Evolutionary conservation across 2,888 invertebrate species (phyloP), one percentile per base, ranked within the genome.

Genomic region (Danaus chrysippus): DNA sequence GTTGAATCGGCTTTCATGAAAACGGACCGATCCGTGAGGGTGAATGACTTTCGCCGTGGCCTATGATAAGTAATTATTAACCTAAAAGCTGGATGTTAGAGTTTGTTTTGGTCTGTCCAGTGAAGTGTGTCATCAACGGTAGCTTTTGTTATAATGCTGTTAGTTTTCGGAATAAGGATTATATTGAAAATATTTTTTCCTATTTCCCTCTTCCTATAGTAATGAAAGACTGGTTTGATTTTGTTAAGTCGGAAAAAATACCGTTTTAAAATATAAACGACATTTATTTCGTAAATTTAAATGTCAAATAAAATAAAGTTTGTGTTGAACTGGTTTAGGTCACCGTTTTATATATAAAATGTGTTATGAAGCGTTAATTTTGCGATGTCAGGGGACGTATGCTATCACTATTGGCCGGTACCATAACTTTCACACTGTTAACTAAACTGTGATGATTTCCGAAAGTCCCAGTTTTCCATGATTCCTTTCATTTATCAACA

Each of bases 91-190:
- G 9, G 13, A 3, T 2, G 15, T 15, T 62, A 62, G 19, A 42
- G 62, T 43, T 23, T 5, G 42, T 15, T 58, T 56, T 61, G 3
- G 44, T 61, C 3, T 42, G 53, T n/a, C 10, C 6, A 10, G 11
- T 2, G 11, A 19, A 42, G 10, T n/a, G 34, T 44, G 55, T 42
- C 58, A 61, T n/a, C 58, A 56, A 59, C 46, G 42, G 41, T 17
- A 23, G 34, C 13, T 54, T 34, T 53, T 52, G 43, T 56, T 59
- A 42, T 63, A 17, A 10, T 17, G 49, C 49, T 49, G 59, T 59
- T 54, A 59, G 34, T 54, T 15, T 10, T 49, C 17, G 11, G 49
- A 17, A 49, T 17, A 10, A 17, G 10, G 15, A 49, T 49, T 49
- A 17, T 17, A 17, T 49, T 49, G 10, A 17, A 11, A 59, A 53